Evolutionary conservation across 2,888 invertebrate species (phyloP).

Genomic region (Gandaritis pyraliata): DNA sequence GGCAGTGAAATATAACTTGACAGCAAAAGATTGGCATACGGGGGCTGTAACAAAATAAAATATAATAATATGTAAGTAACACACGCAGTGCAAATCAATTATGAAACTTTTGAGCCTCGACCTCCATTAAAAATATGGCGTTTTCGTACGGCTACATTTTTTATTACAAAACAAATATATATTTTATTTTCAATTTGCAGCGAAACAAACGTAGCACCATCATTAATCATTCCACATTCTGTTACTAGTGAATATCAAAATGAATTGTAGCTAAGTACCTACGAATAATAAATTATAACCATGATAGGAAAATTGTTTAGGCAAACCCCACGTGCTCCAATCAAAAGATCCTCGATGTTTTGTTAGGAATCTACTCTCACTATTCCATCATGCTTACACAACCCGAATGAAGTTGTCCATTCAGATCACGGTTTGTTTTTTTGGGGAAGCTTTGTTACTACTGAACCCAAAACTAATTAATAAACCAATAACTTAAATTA

Average conservation of each 20-base stretch:
- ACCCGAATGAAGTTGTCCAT: slow-evolving; percentile 10
- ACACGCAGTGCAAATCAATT: too few species aligned
- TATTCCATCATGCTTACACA: slow-evolving; percentile 25
- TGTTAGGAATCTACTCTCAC: slow-evolving; percentile 18
- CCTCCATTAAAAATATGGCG: too few species aligned
- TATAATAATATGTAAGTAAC: too few species aligned
- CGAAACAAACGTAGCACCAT: slow-evolving; percentile 49
- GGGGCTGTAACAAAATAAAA: too few species aligned
- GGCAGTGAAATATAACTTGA: too few species aligned
- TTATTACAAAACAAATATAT: too few species aligned
- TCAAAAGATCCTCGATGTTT: slow-evolving; percentile 23
- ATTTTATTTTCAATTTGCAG: neutral
- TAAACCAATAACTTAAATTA: slow-evolving; percentile 25
- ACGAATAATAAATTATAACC: slow-evolving; percentile 58
- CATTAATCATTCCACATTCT: slow-evolving; percentile 62
- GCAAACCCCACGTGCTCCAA: slow-evolving; percentile 36
- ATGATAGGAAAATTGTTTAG: slow-evolving; percentile 49
- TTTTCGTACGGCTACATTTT: too few species aligned
- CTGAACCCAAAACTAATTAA: slow-evolving; percentile 29
- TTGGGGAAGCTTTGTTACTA: slow-evolving; percentile 23
- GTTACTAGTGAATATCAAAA: slow-evolving; percentile 58
- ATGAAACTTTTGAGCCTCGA: too few species aligned
- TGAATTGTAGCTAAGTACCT: slow-evolving; percentile 51
- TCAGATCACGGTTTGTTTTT: slow-evolving; percentile 28
- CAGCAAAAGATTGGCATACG: too few species aligned